Evolutionary conservation across 2,888 invertebrate species (phyloP).

Genomic region (Tanypteryx hageni): DNA sequence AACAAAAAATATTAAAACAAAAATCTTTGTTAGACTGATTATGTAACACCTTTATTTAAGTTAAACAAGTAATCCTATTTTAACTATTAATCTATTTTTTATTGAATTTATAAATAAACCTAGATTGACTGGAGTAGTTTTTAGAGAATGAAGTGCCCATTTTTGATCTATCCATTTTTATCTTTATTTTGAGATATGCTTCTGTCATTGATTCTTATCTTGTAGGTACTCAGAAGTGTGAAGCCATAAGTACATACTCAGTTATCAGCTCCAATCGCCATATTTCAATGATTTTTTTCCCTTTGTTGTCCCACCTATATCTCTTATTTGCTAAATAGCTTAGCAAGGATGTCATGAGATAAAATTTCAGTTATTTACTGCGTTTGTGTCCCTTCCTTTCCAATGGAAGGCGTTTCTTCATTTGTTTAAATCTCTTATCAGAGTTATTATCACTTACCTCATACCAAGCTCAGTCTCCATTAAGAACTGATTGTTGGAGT

Average conservation of each 20-base stretch:
- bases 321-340: conserved; percentile 42
- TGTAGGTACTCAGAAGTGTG: not conserved
- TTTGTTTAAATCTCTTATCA: conserved; percentile 23
- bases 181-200: conserved; percentile 23
- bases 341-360: not conserved
- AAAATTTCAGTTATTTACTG: conserved; percentile 29
- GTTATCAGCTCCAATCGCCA: not conserved
- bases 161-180: not conserved
- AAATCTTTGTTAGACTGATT: no score
- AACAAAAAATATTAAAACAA: no score
- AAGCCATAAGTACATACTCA: not conserved
- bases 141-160: not conserved
- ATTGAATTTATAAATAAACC: no score
- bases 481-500: conserved; percentile 12
- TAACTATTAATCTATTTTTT: no score
- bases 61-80: no score
- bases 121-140: not conserved
- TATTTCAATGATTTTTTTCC: conserved; percentile 42
- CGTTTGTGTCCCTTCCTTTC: not conserved
- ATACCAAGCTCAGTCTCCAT: not conserved
- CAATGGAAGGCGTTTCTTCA: not conserved
- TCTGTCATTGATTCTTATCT: conserved; percentile 24
- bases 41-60: no score
- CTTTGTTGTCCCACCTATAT: conserved; percentile 4
- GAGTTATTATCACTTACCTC: conserved; percentile 30